Percentiles rank a stretch among this genome's conserved stretches.
Evolutionary conservation across 2,888 invertebrate genomes (phyloP).

Genomic region (Smittia sp.): DNA sequence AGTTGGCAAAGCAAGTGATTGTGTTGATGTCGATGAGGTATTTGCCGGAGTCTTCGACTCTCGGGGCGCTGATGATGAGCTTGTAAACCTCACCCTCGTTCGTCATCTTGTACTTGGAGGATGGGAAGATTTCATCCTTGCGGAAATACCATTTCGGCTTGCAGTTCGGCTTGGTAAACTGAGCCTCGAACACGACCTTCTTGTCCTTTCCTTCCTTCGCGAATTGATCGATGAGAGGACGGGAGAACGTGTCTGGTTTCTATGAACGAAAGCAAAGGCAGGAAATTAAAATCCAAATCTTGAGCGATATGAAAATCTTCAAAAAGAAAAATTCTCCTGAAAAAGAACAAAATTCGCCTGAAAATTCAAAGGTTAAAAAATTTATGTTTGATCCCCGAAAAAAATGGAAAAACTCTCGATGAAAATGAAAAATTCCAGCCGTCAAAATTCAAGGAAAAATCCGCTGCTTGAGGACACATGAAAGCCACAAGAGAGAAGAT

Average conservation of each 20-base stretch:
- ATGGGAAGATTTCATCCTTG: slow-evolving; percentile 91
- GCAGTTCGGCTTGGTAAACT: slow-evolving; percentile 94
- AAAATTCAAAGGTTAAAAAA: slow-evolving; percentile 45
- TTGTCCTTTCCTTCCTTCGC: slow-evolving; percentile 96
- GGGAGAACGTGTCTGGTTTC: slow-evolving; percentile 93
- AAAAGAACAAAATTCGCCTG: slow-evolving; percentile 46
- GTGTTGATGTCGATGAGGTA: slow-evolving; percentile 94
- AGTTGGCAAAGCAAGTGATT: slow-evolving; percentile 80
- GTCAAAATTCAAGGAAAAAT: slow-evolving; percentile 19
- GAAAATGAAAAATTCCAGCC: not conserved
- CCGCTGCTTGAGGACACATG: not conserved
- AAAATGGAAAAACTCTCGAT: slow-evolving; percentile 1
- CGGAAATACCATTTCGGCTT: slow-evolving; percentile 91
- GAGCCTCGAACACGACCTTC: slow-evolving; percentile 87
- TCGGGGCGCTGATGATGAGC: slow-evolving; percentile 84
- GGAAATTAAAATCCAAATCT: slow-evolving; percentile 45
- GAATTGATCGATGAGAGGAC: slow-evolving; percentile 89
- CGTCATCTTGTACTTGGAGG: slow-evolving; percentile 94
- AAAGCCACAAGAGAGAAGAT: not conserved
- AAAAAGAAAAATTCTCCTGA: slow-evolving; percentile 44
- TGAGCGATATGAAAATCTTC: slow-evolving; percentile 45
- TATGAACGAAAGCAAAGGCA: slow-evolving; percentile 52
- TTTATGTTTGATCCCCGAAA: slow-evolving; percentile 12
- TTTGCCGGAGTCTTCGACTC: slow-evolving; percentile 95
- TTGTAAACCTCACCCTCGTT: slow-evolving; percentile 89